Conservation (phyloP, 2,113 vertebrate species). For the Cisticola juncidis region DNA sequence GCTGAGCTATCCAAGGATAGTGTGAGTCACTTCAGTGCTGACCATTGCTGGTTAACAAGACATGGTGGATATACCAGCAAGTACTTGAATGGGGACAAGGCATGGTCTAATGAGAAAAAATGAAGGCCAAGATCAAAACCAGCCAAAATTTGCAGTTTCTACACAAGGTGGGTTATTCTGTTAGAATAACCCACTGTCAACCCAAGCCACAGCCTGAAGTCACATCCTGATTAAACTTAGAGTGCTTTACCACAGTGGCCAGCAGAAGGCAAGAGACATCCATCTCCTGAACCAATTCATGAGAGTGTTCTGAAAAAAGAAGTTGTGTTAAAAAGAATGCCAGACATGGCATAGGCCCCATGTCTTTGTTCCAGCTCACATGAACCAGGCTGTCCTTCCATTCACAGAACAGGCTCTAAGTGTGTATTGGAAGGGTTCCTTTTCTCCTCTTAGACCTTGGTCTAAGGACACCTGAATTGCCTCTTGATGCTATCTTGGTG, state of each 20-base stretch:
- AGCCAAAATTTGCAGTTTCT: not conserved
- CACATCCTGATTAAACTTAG: not conserved
- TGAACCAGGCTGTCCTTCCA: not conserved
- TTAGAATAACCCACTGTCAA: not conserved
- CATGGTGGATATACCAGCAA: not conserved
- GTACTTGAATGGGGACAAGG: not conserved
- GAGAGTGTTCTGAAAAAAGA: not conserved
- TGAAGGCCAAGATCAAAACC: not conserved
- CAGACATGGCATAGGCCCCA: not conserved
- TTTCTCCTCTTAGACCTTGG: not conserved
- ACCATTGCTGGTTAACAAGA: not conserved
- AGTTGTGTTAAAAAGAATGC: not conserved
- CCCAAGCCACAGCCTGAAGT: not conserved
- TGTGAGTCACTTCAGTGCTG: conserved; percentile 46
- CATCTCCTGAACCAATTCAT: not conserved
- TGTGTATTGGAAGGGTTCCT: not conserved
- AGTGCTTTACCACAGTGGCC: not conserved
- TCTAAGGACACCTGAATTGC: not conserved
- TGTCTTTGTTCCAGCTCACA: not conserved
- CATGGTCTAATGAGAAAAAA: not conserved
- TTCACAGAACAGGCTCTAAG: not conserved
- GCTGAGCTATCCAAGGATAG: conserved; percentile 68
- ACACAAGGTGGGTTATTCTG: not conserved
- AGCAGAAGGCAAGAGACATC: not conserved
- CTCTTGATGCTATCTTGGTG: not conserved